Conservation (phyloP, 2,797 vertebrate genomes). For the Mastacembelus armatus region DNA sequence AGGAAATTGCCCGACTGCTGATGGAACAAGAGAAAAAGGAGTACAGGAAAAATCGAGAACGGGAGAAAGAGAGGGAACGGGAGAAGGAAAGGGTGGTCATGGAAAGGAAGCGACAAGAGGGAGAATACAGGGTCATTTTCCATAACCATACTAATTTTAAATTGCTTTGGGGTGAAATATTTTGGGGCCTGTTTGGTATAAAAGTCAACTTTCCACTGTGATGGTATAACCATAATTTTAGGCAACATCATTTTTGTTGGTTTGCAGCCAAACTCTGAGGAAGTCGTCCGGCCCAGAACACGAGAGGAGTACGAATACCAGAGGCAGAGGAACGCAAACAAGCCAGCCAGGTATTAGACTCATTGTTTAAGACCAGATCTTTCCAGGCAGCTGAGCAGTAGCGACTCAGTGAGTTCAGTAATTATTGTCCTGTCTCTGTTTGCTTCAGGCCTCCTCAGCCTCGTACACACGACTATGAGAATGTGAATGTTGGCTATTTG, state of each 20-base stretch:
- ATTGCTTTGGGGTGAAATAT: conserved; percentile 9
- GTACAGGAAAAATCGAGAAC: conserved; percentile 88
- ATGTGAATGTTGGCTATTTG: conserved; percentile 78
- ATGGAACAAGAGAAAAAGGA: conserved; percentile 96
- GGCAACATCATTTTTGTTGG: conserved; percentile 9
- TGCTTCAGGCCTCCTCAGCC: conserved; percentile 79
- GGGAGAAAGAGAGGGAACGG: conserved; percentile 86
- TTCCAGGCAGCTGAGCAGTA: neutral
- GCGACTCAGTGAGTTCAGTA: neutral
- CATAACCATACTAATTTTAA: neutral
- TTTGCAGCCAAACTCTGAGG: conserved; percentile 82
- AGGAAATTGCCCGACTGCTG: conserved; percentile 94
- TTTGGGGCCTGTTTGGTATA: neutral
- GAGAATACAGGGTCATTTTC: conserved; percentile 87
- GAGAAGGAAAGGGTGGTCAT: conserved; percentile 85
- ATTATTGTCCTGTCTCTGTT: neutral
- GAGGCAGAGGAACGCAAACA: conserved; percentile 87
- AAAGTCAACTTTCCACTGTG: conserved; percentile 24
- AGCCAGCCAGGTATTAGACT: conserved; percentile 85
- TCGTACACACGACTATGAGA: conserved; percentile 81
- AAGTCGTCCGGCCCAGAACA: conserved; percentile 85
- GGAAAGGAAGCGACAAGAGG: conserved; percentile 84
- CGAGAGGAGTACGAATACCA: conserved; percentile 88
- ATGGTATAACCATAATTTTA: conserved; percentile 18
- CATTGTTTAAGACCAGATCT: neutral